A percentile compares a stretch with the other conserved stretches of the same genome.
Evolutionary conservation across 2,113 vertebrate genomes (phyloP).

Genomic region (Cynopterus brachyotis): DNA sequence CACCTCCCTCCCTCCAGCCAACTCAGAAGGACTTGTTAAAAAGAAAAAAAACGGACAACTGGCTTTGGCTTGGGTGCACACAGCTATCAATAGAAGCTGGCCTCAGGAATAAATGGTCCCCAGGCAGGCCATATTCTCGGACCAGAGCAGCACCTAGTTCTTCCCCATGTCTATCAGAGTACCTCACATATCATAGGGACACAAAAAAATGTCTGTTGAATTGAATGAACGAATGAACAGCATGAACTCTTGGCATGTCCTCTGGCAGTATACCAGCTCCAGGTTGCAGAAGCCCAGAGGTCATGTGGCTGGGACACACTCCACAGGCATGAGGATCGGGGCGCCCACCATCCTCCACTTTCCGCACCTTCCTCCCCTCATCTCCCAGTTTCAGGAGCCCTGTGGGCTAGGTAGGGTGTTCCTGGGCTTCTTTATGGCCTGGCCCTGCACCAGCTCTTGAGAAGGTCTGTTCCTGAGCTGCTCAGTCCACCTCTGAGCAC

Average conservation of each 20-base stretch:
- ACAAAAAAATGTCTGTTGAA: background rate
- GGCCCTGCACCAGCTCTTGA: background rate
- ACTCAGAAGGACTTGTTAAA: background rate
- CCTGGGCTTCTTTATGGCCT: background rate
- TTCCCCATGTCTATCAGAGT: background rate
- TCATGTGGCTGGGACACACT: background rate
- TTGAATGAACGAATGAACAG: background rate
- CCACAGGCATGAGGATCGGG: background rate
- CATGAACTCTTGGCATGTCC: background rate
- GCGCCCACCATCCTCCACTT: background rate
- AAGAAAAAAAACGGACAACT: background rate
- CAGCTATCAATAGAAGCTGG: background rate
- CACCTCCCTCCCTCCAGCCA: background rate
- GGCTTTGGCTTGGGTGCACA: background rate
- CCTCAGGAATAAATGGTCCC: background rate
- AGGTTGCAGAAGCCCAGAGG: background rate
- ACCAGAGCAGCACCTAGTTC: background rate
- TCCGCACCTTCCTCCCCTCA: background rate
- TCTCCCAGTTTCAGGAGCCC: background rate
- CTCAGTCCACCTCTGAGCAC: slow-evolving; percentile 55
- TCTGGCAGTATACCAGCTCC: background rate
- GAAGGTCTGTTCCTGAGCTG: background rate
- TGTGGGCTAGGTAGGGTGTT: background rate
- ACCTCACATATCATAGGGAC: background rate
- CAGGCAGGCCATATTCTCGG: background rate